Evolutionary conservation across 2,797 vertebrate genomes (phyloP).

Genomic region (Megalops cyprinoides): DNA sequence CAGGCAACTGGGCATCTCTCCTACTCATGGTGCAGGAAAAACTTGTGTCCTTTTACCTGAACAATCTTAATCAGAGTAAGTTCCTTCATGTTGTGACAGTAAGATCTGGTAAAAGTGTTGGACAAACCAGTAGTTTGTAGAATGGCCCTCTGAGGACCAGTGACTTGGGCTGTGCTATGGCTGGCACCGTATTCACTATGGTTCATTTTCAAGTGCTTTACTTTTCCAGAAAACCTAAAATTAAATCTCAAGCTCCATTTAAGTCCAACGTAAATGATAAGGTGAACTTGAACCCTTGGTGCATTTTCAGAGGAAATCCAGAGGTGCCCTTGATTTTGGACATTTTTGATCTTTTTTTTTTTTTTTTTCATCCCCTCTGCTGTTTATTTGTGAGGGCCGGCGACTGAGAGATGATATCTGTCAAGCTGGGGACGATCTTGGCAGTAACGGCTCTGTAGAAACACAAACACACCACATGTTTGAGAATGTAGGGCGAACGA

Average conservation of each 20-base stretch:
- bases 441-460: background rate
- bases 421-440: background rate
- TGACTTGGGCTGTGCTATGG: too few relatives aligned
- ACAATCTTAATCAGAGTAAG: background rate
- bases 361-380: background rate
- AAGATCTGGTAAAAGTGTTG: background rate
- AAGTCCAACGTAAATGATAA: too few relatives aligned
- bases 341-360: too few relatives aligned
- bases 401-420: background rate
- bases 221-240: too few relatives aligned
- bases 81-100: too few relatives aligned
- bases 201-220: too few relatives aligned
- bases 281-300: too few relatives aligned
- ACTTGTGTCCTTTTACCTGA: background rate
- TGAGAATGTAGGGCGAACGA: background rate
- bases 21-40: background rate
- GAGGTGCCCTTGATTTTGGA: too few relatives aligned
- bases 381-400: background rate
- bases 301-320: too few relatives aligned
- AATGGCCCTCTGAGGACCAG: background rate
- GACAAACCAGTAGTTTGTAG: background rate
- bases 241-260: too few relatives aligned
- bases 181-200: too few relatives aligned
- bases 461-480: background rate
- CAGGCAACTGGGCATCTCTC: background rate